Percentiles rank a stretch among this genome's conserved stretches.
phyloP scores from a whole-genome alignment of 2,797 vertebrate genomes.

The Leptatherina wallacei region DNA sequence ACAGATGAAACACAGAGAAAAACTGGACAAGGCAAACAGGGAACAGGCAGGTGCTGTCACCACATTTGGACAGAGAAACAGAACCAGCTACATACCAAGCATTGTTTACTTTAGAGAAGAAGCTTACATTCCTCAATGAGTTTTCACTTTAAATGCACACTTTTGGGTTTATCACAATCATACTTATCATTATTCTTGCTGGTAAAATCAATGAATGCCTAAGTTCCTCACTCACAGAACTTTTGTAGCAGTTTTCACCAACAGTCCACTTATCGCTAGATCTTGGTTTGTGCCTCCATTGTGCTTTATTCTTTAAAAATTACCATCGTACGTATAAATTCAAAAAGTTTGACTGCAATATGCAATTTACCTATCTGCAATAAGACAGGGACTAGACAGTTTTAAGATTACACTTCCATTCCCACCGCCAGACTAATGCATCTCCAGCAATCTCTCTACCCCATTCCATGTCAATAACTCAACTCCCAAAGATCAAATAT shows the following conservation, averaged over 20 bases:
- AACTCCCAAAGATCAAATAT: slow-evolving; percentile 46
- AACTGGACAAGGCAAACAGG: slow-evolving; percentile 61
- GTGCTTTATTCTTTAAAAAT: slow-evolving; percentile 23
- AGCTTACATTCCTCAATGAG: slow-evolving; percentile 5
- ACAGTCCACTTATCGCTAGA: slow-evolving; percentile 12
- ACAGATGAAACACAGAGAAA: slow-evolving; percentile 62
- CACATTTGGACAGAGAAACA: slow-evolving; percentile 51
- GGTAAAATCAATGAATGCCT: neutral
- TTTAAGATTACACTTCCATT: slow-evolving; percentile 46
- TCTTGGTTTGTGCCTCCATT: slow-evolving; percentile 10
- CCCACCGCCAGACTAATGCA: slow-evolving; percentile 10
- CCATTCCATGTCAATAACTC: slow-evolving; percentile 17
- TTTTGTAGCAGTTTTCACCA: slow-evolving; percentile 11
- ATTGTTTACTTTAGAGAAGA: slow-evolving; percentile 44
- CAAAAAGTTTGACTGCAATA: slow-evolving; percentile 25
- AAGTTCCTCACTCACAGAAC: neutral
- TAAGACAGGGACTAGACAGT: slow-evolving; percentile 35
- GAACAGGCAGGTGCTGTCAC: slow-evolving; percentile 58
- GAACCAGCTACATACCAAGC: slow-evolving; percentile 48
- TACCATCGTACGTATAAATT: slow-evolving; percentile 8
- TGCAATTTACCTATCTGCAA: slow-evolving; percentile 23
- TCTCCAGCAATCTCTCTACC: slow-evolving; percentile 23
- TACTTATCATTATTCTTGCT: neutral
- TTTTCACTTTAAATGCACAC: slow-evolving; percentile 9
- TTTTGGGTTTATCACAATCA: slow-evolving; percentile 3